Percentiles rank a stretch among this genome's conserved stretches.
Evolutionary conservation across 2,797 vertebrate genomes (phyloP).

Genomic region (Liparis tanakae): DNA sequence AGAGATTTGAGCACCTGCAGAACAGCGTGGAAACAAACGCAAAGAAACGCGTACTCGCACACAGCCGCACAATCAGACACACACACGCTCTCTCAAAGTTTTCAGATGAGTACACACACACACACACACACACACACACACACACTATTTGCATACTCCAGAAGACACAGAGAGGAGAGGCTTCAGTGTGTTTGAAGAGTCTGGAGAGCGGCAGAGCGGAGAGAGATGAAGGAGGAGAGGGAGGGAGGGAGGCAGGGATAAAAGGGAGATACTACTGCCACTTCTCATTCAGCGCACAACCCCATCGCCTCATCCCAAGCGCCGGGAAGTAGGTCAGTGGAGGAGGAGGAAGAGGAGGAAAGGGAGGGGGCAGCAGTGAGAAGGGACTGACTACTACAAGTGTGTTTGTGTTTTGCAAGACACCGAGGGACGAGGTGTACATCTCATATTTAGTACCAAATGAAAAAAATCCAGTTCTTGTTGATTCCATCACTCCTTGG

Average conservation of each 20-base stretch:
- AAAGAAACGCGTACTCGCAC: neutral
- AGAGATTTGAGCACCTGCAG: neutral
- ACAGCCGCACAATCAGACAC: conserved; percentile 36
- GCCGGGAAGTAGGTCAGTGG: conserved; percentile 81
- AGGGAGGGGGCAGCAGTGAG: conserved; percentile 22
- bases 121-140: too few relatives aligned
- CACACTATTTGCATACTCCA: conserved; percentile 30
- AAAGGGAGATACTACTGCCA: conserved; percentile 69
- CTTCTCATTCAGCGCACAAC: conserved; percentile 78
- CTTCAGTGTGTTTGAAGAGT: conserved; percentile 49
- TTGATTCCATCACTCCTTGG: neutral
- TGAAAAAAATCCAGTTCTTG: conserved; percentile 3
- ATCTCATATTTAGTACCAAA: conserved; percentile 12
- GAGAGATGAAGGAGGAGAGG: conserved; percentile 44
- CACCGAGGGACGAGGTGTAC: conserved; percentile 13
- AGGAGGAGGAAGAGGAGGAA: conserved; percentile 56
- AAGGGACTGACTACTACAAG: conserved; percentile 37
- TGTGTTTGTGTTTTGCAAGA: conserved; percentile 9
- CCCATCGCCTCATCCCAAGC: conserved; percentile 66
- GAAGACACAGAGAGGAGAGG: conserved; percentile 46
- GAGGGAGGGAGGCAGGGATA: conserved; percentile 46
- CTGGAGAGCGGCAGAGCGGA: conserved; percentile 49
- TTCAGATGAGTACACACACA: too few relatives aligned
- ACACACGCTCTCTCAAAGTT: too few relatives aligned
- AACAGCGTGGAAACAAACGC: neutral